phyloP scores from a whole-genome alignment of 1,140 invertebrate genomes.

The Drosophila bifasciata region DNA sequence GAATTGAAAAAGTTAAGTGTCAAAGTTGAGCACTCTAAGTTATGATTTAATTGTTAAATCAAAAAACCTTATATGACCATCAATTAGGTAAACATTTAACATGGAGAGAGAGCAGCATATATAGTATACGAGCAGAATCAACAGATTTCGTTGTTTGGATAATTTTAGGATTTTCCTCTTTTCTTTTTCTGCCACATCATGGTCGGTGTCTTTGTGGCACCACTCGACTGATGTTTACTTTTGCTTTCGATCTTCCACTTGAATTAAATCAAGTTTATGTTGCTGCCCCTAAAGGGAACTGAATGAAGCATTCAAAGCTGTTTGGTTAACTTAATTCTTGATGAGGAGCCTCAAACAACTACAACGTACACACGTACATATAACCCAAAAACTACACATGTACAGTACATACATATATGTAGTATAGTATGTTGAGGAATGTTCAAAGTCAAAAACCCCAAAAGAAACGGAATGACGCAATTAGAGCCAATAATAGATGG shows the following conservation, averaged over 20 bases:
- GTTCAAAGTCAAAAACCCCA: slow-evolving; percentile 26
- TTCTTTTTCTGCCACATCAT: slow-evolving; percentile 61
- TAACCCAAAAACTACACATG: slow-evolving; percentile 26
- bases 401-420: too few relatives aligned
- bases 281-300: slow-evolving; percentile 25
- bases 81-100: slow-evolving; percentile 43
- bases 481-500: slow-evolving; percentile 32
- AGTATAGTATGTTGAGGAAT: slow-evolving; percentile 14
- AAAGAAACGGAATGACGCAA: slow-evolving; percentile 43
- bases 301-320: slow-evolving; percentile 33
- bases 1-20: background rate
- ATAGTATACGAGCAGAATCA: slow-evolving; percentile 45
- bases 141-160: slow-evolving; percentile 45
- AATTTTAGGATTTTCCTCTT: slow-evolving; percentile 53
- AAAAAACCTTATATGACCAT: slow-evolving; percentile 27
- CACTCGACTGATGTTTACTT: slow-evolving; percentile 53
- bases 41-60: slow-evolving; percentile 14
- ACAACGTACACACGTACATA: slow-evolving; percentile 19
- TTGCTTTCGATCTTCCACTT: slow-evolving; percentile 56
- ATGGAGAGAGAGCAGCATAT: slow-evolving; percentile 12
- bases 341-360: background rate
- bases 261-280: slow-evolving; percentile 45
- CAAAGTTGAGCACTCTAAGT: slow-evolving; percentile 6
- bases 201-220: slow-evolving; percentile 68
- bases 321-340: slow-evolving; percentile 59